Evolutionary conservation across 2,888 invertebrate genomes (phyloP).

Genomic region (Temnothorax unifasciatus): DNA sequence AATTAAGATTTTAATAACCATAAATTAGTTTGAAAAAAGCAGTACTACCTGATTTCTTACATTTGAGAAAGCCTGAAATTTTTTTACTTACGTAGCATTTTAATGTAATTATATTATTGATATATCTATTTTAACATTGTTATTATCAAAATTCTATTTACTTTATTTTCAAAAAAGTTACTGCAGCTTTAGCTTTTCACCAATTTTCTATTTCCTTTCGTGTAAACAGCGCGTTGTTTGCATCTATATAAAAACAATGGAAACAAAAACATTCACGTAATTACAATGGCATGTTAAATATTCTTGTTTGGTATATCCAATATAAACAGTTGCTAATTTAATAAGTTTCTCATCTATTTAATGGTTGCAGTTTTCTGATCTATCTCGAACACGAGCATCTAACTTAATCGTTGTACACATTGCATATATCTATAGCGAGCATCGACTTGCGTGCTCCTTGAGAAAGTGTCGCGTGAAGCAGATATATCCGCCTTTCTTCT

Average conservation of each 20-base stretch:
- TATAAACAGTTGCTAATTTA: conserved; percentile 5
- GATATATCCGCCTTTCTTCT: conserved; percentile 23
- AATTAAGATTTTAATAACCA: not conserved
- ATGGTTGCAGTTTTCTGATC: not conserved
- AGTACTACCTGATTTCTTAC: not conserved
- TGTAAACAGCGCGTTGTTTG: not conserved
- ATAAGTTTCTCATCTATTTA: not conserved
- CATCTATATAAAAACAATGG: not conserved
- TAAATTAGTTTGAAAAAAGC: not conserved
- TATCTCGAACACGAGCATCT: conserved; percentile 4
- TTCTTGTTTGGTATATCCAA: not conserved
- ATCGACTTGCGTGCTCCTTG: not conserved
- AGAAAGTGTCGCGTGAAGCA: conserved; percentile 16
- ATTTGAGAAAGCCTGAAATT: not conserved
- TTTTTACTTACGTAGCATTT: not conserved
- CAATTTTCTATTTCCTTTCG: not conserved
- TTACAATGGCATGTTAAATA: conserved; percentile 20
- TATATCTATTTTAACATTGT: not conserved
- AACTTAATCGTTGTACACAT: not conserved
- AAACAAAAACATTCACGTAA: not conserved
- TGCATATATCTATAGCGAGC: not conserved
- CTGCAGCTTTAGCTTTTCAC: not conserved
- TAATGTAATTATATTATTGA: not conserved
- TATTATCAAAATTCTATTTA: not conserved
- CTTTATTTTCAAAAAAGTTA: not conserved